Percentiles rank a stretch among this genome's conserved stretches.
These are phyloP conservation scores for Hypselothyrea guttata DNA, from an alignment of 2,888 invertebrate genomes.

Conservation along the genomic window DNA sequence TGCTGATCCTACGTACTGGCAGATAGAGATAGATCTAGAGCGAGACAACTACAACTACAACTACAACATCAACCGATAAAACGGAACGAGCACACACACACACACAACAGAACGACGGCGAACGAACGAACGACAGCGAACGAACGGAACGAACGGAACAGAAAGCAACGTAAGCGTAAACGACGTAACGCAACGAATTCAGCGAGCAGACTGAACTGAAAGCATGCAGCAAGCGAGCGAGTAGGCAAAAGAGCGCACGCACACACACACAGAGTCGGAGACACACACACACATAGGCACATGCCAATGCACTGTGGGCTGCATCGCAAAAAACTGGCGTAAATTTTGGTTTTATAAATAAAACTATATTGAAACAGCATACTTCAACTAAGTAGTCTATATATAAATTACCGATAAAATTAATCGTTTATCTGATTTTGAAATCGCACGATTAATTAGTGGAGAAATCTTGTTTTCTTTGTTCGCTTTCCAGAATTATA, in stretches of 20 bases:
- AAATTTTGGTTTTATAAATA: too few relatives aligned
- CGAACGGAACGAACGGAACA: conserved; percentile 53
- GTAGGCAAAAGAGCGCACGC: conserved; percentile 40
- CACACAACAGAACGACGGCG: conserved; percentile 25
- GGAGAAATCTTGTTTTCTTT: too few relatives aligned
- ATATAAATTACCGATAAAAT: too few relatives aligned
- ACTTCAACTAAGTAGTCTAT: too few relatives aligned
- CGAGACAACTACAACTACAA: conserved; percentile 13
- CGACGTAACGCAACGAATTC: conserved; percentile 70
- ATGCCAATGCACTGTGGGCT: too few relatives aligned
- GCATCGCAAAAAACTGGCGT: too few relatives aligned
- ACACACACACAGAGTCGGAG: conserved; percentile 14
- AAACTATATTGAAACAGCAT: too few relatives aligned
- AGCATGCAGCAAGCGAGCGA: conserved; percentile 54
- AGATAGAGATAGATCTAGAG: conserved; percentile 1
- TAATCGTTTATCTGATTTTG: too few relatives aligned
- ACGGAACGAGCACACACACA: conserved; percentile 8
- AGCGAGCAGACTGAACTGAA: conserved; percentile 69
- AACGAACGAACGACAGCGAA: conserved; percentile 44
- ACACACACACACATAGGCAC: too few relatives aligned
- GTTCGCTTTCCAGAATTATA: too few relatives aligned
- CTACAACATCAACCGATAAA: conserved; percentile 1
- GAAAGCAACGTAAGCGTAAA: conserved; percentile 56
- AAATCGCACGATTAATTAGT: too few relatives aligned
- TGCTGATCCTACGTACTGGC: conserved; percentile 24